phyloP scores from a whole-genome alignment of 2,113 vertebrate species.

The Corythornis vintsioides region DNA sequence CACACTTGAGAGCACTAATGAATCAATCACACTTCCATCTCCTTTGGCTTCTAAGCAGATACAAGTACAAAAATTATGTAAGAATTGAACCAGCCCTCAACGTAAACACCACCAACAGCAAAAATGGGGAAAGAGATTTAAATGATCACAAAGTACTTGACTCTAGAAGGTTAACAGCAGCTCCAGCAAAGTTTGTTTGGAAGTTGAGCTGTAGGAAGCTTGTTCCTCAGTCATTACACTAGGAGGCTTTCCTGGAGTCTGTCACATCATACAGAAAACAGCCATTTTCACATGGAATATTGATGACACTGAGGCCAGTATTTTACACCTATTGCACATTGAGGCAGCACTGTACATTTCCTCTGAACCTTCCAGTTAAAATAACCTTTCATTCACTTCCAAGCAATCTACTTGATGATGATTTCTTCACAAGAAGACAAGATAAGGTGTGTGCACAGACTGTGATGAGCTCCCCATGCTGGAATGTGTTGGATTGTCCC shows the following conservation, averaged over 20 bases:
- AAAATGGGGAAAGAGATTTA: background rate
- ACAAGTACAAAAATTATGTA: background rate
- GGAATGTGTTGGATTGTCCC: background rate
- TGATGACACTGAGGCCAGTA: background rate
- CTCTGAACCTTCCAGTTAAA: background rate
- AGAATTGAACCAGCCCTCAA: background rate
- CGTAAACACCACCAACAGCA: background rate
- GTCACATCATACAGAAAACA: background rate
- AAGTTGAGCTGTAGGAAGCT: background rate
- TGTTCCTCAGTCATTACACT: background rate
- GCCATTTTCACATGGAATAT: background rate
- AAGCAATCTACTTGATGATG: background rate
- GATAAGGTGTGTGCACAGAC: background rate
- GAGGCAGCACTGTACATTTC: background rate
- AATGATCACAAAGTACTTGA: background rate
- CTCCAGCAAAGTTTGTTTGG: background rate
- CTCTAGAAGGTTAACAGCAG: background rate
- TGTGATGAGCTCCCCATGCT: background rate
- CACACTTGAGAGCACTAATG: background rate
- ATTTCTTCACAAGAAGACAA: background rate
- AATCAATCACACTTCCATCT: conserved; percentile 4
- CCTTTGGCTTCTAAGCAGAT: background rate
- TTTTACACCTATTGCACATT: background rate
- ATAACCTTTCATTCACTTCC: background rate
- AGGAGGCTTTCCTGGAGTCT: background rate